Evolutionary conservation across 2,888 invertebrate species (phyloP), one percentile per base, ranked within the genome.

Genomic region (Idaea straminata): DNA sequence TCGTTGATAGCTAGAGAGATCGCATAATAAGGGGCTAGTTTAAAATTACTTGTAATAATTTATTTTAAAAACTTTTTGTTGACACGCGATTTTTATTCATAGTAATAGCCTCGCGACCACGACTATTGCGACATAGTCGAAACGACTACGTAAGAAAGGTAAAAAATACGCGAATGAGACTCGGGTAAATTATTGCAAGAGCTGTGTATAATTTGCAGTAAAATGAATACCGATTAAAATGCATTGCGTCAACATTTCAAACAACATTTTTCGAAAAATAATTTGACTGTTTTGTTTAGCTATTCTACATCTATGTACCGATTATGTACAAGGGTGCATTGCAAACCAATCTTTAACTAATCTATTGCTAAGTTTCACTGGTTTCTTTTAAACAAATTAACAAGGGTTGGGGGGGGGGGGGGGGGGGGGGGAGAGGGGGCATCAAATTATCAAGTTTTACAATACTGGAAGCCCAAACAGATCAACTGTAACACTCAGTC

Each of bases 381-480:
- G 60, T 38, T 59, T 58, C 62, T 57, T 35, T 58, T 58, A 62
- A 58, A 47, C 10, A 47, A 47, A 47, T 10, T 6, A 47, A 13
- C 7, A 3, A 47, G 47, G 64, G 66, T 62, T 61, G 64, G 13
- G 62, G 61, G 66, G 62, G 68, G 71, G 69, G 64, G 66, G 67
- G 58, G 84, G n/a, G n/a, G n/a, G 61, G 66, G 62, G 68, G 71
- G 69, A 64, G 66, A 66, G 58, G 84, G 81, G 87, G 82, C 85
- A 75, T 85, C 81, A 84, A 89, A 88, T 77, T 84, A 86, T 78
- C 77, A 70, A 76, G 83, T 86, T 84, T 87, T 88, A 84, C 84
- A 25, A 25, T 80, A 91, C 85, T 92, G 92, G 92, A 92, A 92
- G 92, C 92, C 92, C 92, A 76, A 85, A 90, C 91, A 91, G 90